These are phyloP conservation scores for Eremobia ochroleuca DNA, from an alignment of 2,888 invertebrate genomes.

Conservation along the genomic window DNA sequence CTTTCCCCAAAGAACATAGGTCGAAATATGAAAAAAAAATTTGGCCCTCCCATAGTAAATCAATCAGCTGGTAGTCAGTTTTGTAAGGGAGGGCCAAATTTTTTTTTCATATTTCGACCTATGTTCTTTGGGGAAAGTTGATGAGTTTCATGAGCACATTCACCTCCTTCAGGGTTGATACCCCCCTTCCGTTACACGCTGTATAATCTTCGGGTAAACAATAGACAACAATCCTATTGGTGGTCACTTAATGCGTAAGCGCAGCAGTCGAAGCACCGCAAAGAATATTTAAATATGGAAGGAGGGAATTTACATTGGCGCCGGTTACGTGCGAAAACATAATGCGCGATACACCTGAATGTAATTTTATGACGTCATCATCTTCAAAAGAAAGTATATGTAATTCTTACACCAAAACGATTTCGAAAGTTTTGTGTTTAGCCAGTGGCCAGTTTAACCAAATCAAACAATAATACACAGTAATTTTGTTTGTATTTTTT, in stretches of 20 bases:
- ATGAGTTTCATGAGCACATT: too few species aligned
- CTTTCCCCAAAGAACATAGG: too few species aligned
- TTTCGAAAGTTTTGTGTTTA: neutral
- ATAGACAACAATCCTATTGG: too few species aligned
- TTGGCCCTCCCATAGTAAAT: too few species aligned
- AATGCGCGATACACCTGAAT: neutral
- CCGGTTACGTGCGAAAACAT: conserved; percentile 1
- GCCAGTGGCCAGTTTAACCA: neutral
- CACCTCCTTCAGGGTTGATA: too few species aligned
- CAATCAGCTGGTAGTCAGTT: too few species aligned
- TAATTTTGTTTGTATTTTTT: neutral
- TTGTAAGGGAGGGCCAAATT: too few species aligned
- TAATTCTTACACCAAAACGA: neutral
- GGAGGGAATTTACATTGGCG: conserved; percentile 12
- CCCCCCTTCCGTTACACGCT: too few species aligned
- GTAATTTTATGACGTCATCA: neutral
- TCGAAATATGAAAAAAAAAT: too few species aligned
- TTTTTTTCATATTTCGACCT: too few species aligned
- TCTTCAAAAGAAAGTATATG: neutral
- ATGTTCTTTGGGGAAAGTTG: too few species aligned
- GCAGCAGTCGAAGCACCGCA: conserved; percentile 16
- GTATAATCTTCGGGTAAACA: too few species aligned
- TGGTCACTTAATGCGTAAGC: conserved; percentile 12
- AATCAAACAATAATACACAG: neutral
- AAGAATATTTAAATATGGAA: conserved; percentile 22